These are phyloP conservation scores for Nibea albiflora DNA, from an alignment of 2,113 vertebrate genomes.

Conservation along the genomic window DNA sequence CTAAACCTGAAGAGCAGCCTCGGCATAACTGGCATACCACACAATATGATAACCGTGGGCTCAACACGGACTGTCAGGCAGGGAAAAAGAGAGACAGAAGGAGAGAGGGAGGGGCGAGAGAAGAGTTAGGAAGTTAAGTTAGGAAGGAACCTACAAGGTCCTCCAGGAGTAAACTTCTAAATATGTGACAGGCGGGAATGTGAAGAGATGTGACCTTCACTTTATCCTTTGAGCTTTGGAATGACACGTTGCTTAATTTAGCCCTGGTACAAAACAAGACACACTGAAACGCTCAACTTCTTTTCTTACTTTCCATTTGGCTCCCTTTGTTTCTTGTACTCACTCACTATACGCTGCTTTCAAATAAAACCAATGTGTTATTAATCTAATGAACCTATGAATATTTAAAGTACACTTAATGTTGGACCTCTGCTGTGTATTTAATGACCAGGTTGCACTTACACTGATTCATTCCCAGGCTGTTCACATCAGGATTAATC, in stretches of 20 bases:
- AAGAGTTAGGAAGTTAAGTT: conserved; percentile 18
- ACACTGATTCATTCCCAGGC: neutral
- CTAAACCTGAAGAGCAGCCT: conserved; percentile 54
- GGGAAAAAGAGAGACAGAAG: neutral
- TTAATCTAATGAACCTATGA: neutral
- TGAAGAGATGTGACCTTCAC: conserved; percentile 44
- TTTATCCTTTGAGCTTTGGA: conserved; percentile 1
- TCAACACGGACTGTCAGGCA: conserved; percentile 7
- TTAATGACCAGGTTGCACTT: neutral
- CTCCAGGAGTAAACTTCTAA: conserved; percentile 18
- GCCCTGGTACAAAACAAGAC: neutral
- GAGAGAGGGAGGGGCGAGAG: neutral
- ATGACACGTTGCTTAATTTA: neutral
- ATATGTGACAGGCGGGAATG: conserved; percentile 48
- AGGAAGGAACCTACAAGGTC: conserved; percentile 11
- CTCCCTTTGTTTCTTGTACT: neutral
- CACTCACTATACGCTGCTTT: too few species aligned
- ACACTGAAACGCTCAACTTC: neutral
- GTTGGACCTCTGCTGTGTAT: neutral
- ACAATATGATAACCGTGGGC: conserved; percentile 57
- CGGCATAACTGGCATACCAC: conserved; percentile 70
- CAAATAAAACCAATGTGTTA: neutral
- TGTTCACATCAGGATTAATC: neutral
- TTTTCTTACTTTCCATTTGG: too few species aligned
- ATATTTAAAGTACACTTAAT: neutral